Base-by-base conservation (phyloP, 2,888 invertebrate genomes). In the Lydus trimaculatus region DNA sequence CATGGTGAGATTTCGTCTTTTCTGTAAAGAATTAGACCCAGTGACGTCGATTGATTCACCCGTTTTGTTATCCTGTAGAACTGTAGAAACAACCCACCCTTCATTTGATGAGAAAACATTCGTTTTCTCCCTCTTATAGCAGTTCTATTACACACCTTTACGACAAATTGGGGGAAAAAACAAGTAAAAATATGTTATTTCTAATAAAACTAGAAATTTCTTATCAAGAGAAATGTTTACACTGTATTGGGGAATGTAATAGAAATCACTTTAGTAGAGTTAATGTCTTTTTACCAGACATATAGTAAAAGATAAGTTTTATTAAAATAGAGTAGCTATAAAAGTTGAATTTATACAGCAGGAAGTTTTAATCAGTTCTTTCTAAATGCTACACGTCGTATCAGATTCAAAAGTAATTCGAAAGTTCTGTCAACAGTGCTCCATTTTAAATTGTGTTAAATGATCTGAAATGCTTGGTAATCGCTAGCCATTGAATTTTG, bases 31-130 rank as follows among this genome's bases (percentile, higher is more conserved):
- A 72, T 72, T 72, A 71, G 72, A 66, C 64, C 64, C 58, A 67
- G 61, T 67, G 76, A 73, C 74, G 73, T 65, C 75, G 75, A 76
- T 75, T 75, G 75, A 75, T 75, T 75, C 62, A 63, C 61, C 64
- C 63, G 69, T 72, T 67, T 72, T 72, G 67, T 72, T 28, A 36
- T 52, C 67, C 28, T 20, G 67, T 43, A 64, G 58, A 63, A 48
- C 28, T n/a, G 59, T 33, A 65, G 65, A 39, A 48, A 62, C 43
- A 31, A 43, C 43, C 25, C 62, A 43, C 28, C 36, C 36, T 63
- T 61, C 65, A 59, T 69, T 62, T 60, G 56, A 61, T 36, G 62
- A 36, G 43, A 59, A 61, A 60, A 61, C 65, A 63, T 69, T 62
- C 56, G 60, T 63, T 69, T 63, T 59, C 43, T n/a, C 48, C 17